Evolutionary conservation across 2,888 invertebrate genomes (phyloP), one percentile per base, ranked within the genome.

Genomic region (Trissolcus brochymenae): DNA sequence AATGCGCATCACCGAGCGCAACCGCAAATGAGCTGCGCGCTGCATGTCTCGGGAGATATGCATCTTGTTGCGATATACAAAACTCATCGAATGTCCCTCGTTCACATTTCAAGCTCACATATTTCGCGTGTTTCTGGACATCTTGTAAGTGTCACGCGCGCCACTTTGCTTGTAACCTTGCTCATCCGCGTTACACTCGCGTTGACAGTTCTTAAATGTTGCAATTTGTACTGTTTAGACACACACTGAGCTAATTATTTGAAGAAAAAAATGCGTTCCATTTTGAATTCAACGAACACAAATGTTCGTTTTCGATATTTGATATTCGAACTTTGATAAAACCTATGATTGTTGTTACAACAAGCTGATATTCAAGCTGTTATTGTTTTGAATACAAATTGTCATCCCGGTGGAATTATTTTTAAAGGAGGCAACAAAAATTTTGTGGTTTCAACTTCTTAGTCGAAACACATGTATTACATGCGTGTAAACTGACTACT

Each of bases 401-500:
- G 53, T 43, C 41, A 70, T 60, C 50, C 50, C 4, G 40, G 50
- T 55, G 16, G 25, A 17, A 56, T 55, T 57, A 67, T 62, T 67
- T 72, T 72, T 64, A 54, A 59, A 75, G 41, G 40, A 59, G 64
- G 43, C 75, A 43, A n/a, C n/a, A n/a, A n/a, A n/a, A 49, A 55
- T 64, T 66, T 67, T 66, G 64, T 67, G 51, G 74, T 49, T 60
- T 66, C 62, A 62, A 62, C 67, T 56, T 80, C 78, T 80, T 80
- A 79, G 75, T 78, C 82, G 80, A 83, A 85, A 86, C 87, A 84
- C 85, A 84, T 88, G 88, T 88, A 88, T 84, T 88, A 88, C 88
- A 89, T 84, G 88, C 87, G 87, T 87, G 89, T 87, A 89, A 88
- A 88, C 84, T 84, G 85, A 86, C 83, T 86, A 83, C 83, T 83